A percentile compares a stretch with the other conserved stretches of the same genome.
phyloP scores from a whole-genome alignment of 2,797 vertebrate genomes.

The Spheniscus humboldti region DNA sequence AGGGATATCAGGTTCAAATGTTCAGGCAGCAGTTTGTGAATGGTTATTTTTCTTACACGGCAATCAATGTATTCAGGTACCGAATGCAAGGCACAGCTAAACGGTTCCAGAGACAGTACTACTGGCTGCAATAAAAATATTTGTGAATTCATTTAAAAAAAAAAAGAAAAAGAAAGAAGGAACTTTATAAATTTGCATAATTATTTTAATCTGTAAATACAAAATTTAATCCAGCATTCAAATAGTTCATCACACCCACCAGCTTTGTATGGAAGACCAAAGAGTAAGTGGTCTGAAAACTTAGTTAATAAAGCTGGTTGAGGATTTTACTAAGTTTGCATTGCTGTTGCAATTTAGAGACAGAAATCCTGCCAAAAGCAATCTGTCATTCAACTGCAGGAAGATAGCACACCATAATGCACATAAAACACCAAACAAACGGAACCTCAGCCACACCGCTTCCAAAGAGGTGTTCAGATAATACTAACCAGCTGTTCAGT shows the following conservation, averaged over 20 bases:
- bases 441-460: background rate
- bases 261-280: background rate
- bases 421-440: background rate
- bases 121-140: background rate
- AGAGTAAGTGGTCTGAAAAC: conserved; percentile 20
- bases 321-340: conserved; percentile 4
- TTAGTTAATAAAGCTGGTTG: background rate
- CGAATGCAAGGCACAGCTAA: background rate
- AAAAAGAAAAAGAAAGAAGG: background rate
- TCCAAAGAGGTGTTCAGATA: background rate
- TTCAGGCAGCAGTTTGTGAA: conserved; percentile 12
- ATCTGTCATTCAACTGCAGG: background rate
- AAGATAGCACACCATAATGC: background rate
- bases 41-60: background rate
- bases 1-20: conserved; percentile 30
- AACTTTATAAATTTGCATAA: background rate
- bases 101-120: background rate
- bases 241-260: background rate
- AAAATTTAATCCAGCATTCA: conserved; percentile 23
- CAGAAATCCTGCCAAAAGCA: conserved; percentile 9
- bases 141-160: background rate
- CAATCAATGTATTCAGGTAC: background rate
- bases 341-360: conserved; percentile 15
- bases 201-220: conserved; percentile 40
- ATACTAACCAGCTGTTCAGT: background rate